These are phyloP conservation scores for Loxodonta africana DNA, from an alignment of 2,113 vertebrate species.

Conservation along the genomic window DNA sequence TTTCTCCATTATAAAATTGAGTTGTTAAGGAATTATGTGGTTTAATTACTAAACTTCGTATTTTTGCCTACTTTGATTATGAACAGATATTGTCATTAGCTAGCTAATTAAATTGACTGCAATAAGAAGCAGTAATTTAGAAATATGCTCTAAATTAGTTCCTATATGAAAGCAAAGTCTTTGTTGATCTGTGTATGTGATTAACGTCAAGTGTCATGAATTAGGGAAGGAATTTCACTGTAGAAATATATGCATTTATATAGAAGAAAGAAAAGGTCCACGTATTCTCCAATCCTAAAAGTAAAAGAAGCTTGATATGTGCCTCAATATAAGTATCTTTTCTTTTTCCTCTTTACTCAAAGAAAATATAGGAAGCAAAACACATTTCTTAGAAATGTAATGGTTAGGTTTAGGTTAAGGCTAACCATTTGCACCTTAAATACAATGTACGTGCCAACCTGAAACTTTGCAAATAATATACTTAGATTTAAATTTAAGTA, in stretches of 20 bases:
- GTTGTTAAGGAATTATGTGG: slow-evolving; percentile 87
- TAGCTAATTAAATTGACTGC: slow-evolving; percentile 88
- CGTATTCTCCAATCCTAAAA: slow-evolving; percentile 4
- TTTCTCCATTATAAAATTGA: slow-evolving; percentile 86
- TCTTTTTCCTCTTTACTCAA: slow-evolving; percentile 1
- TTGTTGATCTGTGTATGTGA: slow-evolving; percentile 86
- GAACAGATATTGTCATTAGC: slow-evolving; percentile 89
- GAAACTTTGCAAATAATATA: slow-evolving; percentile 30
- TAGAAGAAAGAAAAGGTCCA: slow-evolving; percentile 38
- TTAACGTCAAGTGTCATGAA: slow-evolving; percentile 87
- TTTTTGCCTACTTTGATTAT: slow-evolving; percentile 89
- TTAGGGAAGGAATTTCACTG: slow-evolving; percentile 76
- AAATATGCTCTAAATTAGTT: slow-evolving; percentile 89
- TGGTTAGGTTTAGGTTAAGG: neutral
- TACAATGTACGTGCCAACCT: neutral
- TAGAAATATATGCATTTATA: slow-evolving; percentile 66
- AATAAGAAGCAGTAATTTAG: slow-evolving; percentile 88
- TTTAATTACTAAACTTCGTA: slow-evolving; percentile 88
- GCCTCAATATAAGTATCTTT: neutral
- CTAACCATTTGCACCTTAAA: neutral
- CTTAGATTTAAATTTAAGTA: slow-evolving; percentile 50
- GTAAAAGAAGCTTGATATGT: neutral
- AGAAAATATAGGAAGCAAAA: slow-evolving; percentile 38
- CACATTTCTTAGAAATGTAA: neutral
- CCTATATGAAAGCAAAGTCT: slow-evolving; percentile 86